Base-by-base conservation (phyloP, 1,140 invertebrate genomes). In the Pararge aegeria region DNA sequence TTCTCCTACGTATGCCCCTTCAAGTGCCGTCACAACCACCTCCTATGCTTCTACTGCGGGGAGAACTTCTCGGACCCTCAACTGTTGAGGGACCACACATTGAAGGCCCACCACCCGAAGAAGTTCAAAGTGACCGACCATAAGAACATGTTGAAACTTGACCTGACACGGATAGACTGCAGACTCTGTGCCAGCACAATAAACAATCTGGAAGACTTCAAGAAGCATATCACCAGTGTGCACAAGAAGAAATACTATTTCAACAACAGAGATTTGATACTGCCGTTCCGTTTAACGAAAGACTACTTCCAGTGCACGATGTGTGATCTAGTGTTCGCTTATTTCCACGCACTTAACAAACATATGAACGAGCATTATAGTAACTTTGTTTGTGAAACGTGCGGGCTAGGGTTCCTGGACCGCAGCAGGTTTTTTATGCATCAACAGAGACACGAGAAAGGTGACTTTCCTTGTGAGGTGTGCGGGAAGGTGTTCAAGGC, bases 381-480 rank as follows among this genome's bases (percentile, higher is more conserved):
- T 61, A 89, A 89, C 44, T 90, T 93, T 70, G 90, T 91, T 29
- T 95, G 94, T 75, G 92, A 92, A 44, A 89, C 92, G 2, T 95
- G 94, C 65, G 91, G 92, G 0, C 83, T 92, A 30, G 85, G 89
- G 5, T 94, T 94, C 73, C 86, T 90, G 9, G 83, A 89, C 10
- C 80, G 83, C 10, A 79, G 78, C 0, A 72, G 90, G 18, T 82
- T 91, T 4, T 72, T 83, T 42, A 86, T 91, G 69, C 91, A 92
- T 34, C 70, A 91, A 27, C 82, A 87, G 48, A 61, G 83, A 4
- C 90, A 90, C 62, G 87, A 87, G 9, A 77, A 76, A 5, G 81
- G 80, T 3, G 75, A 83, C 4, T 88, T 73, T 7, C 86, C 88
- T 15, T 92, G 92, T 64, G 80, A 89, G 2, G 77, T 79, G 0